Conservation (phyloP, 2,113 vertebrate genomes). For the Jaculus jaculus region DNA sequence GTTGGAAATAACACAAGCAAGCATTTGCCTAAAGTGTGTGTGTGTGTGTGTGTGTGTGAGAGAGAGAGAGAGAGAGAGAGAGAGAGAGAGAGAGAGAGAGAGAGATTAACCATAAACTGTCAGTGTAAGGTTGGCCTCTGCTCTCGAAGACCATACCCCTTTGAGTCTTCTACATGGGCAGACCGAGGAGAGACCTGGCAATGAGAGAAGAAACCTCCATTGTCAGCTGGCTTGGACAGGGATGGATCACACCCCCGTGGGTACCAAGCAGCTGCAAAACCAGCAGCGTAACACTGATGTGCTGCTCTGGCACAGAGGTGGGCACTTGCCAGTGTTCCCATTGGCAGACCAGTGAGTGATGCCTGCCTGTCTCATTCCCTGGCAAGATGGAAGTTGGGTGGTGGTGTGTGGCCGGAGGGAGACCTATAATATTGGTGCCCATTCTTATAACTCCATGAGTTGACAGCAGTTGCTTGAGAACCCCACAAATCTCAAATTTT, state of each 20-base stretch:
- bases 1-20: not conserved
- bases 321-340: not conserved
- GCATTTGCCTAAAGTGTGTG: not conserved
- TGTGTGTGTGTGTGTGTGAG: not conserved
- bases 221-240: not conserved
- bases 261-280: not conserved
- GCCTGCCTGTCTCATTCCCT: not conserved
- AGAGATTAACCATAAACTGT: not conserved
- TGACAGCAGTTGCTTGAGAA: constrained; percentile 51
- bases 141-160: not conserved
- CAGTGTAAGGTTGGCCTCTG: not conserved
- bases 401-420: not conserved
- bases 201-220: not conserved
- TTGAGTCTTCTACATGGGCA: not conserved
- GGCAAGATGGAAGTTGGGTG: accelerated
- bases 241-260: not conserved
- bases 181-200: not conserved
- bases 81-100: too few species aligned
- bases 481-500: constrained; percentile 62
- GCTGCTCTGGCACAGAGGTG: not conserved
- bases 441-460: not conserved
- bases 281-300: not conserved
- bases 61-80: too few species aligned
- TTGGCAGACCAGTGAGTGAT: not conserved
- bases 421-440: not conserved